Evolutionary conservation across 2,888 invertebrate species (phyloP).

Genomic region (Bhutanitis thaidina): DNA sequence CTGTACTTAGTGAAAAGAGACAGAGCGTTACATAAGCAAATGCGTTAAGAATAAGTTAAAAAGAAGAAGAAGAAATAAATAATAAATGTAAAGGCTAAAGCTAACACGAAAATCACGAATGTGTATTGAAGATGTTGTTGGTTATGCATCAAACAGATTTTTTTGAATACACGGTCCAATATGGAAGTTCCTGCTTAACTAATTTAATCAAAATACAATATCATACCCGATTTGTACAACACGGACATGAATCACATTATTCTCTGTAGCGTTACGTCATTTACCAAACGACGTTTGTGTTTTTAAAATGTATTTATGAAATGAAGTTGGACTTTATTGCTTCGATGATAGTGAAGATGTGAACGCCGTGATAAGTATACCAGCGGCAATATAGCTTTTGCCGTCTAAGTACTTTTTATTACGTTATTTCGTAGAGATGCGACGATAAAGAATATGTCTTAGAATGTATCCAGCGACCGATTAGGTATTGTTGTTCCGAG

Average conservation of each 20-base stretch:
- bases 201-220: constrained; percentile 72
- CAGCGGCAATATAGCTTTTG: constrained; percentile 27
- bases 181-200: constrained; percentile 57
- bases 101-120: neutral
- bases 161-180: constrained; percentile 44
- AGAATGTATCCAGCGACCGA: constrained; percentile 57
- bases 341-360: constrained; percentile 32
- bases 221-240: constrained; percentile 60
- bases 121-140: neutral
- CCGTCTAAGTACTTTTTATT: constrained; percentile 57
- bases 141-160: constrained; percentile 30
- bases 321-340: constrained; percentile 38
- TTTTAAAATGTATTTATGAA: constrained; percentile 29
- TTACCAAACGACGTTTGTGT: constrained; percentile 43
- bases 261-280: constrained; percentile 60
- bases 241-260: constrained; percentile 63
- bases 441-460: constrained; percentile 56
- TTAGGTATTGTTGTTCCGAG: constrained; percentile 53
- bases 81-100: neutral
- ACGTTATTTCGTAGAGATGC: constrained; percentile 63
- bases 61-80: neutral
- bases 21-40: too few species aligned
- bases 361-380: constrained; percentile 25
- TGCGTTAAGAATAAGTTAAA: too few species aligned
- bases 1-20: too few species aligned